Conservation (phyloP, 2,113 vertebrate species). For the Rhynchomys soricoides region DNA sequence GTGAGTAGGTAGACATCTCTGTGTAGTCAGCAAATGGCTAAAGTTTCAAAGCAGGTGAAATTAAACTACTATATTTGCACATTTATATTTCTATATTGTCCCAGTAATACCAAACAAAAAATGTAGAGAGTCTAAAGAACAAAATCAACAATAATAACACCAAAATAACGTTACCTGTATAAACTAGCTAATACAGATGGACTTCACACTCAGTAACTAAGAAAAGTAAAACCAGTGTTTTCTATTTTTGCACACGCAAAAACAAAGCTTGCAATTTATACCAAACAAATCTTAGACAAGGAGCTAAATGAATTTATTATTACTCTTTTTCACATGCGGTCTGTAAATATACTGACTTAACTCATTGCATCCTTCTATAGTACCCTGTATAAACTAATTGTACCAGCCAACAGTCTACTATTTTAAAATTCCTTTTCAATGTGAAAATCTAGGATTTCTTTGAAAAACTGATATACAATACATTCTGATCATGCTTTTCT, state of each 20-base stretch:
- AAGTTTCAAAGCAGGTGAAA: slow-evolving; percentile 32
- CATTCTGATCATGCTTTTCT: not conserved
- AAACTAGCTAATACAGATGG: slow-evolving; percentile 53
- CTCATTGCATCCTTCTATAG: slow-evolving; percentile 32
- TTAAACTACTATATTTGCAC: slow-evolving; percentile 12
- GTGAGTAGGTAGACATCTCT: not conserved
- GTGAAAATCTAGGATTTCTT: not conserved
- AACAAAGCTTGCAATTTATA: slow-evolving; percentile 44
- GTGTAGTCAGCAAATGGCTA: not conserved
- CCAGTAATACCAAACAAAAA: slow-evolving; percentile 56
- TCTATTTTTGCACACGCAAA: slow-evolving; percentile 59
- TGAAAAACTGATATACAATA: not conserved
- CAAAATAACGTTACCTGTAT: slow-evolving; percentile 62
- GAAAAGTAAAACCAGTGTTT: slow-evolving; percentile 50
- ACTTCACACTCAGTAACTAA: slow-evolving; percentile 65
- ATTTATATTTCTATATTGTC: not conserved
- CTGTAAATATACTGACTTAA: slow-evolving; percentile 21
- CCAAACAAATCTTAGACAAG: slow-evolving; percentile 53
- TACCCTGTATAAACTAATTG: slow-evolving; percentile 4
- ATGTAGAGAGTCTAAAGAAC: slow-evolving; percentile 50
- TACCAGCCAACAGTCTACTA: not conserved
- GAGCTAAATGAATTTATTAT: slow-evolving; percentile 44
- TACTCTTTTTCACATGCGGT: not conserved
- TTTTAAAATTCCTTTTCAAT: not conserved
- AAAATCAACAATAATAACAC: slow-evolving; percentile 31